Conservation (phyloP, 2,888 invertebrate species). For the Andrena bicolor region DNA sequence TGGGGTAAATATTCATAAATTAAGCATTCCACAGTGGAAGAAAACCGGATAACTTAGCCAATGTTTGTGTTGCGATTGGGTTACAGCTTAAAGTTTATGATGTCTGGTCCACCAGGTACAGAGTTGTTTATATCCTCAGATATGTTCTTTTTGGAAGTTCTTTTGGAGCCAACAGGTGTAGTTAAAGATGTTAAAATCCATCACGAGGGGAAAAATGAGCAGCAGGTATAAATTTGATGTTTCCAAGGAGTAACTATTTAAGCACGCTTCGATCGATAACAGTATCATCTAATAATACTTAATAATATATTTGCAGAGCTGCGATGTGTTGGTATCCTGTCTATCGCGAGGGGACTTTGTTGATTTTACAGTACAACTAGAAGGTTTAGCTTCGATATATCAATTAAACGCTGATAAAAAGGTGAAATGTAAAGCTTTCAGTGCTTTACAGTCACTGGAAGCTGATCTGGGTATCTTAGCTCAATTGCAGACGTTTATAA, state of each 20-base stretch:
- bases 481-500: slow-evolving; percentile 91
- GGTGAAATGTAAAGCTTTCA: slow-evolving; percentile 96
- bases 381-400: slow-evolving; percentile 96
- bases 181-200: slow-evolving; percentile 96
- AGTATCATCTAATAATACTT: slow-evolving; percentile 38
- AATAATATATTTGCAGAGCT: slow-evolving; percentile 89
- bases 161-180: slow-evolving; percentile 92
- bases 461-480: slow-evolving; percentile 94
- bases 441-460: slow-evolving; percentile 96
- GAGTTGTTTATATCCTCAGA: slow-evolving; percentile 97
- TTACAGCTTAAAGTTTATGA: slow-evolving; percentile 93
- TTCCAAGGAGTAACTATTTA: neutral
- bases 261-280: neutral
- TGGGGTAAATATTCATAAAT: slow-evolving; percentile 87
- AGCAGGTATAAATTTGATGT: slow-evolving; percentile 80
- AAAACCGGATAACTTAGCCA: neutral
- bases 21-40: neutral
- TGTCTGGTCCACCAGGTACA: slow-evolving; percentile 92
- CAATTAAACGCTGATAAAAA: slow-evolving; percentile 98
- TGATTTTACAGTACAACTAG: slow-evolving; percentile 96
- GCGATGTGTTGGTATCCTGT: slow-evolving; percentile 94
- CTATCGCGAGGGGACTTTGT: slow-evolving; percentile 94
- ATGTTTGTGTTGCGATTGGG: slow-evolving; percentile 33
- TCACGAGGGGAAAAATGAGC: slow-evolving; percentile 92
- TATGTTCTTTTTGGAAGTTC: slow-evolving; percentile 97